Evolutionary conservation across 2,888 invertebrate genomes (phyloP), one percentile per base, ranked within the genome.

Genomic region (Teleiodes luculella): DNA sequence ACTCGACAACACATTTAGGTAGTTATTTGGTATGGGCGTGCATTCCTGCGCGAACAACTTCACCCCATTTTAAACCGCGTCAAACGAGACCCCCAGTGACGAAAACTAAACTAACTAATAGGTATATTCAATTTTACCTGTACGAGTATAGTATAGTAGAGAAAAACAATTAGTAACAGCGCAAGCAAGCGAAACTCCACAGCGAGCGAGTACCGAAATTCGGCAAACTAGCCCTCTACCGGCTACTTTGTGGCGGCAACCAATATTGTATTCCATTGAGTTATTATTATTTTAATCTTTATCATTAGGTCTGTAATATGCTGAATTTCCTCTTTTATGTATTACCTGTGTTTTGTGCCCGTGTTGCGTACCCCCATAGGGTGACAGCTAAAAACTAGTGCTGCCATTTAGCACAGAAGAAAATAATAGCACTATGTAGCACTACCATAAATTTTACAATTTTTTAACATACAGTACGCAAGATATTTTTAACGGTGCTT

Each of bases 161-260:
- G 54, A 55, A 55, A 55, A 55, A 55, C 54, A 55, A 55, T 55
- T 55, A 55, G 54, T 55, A 48, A 48, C 48, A 48, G 18, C 20
- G 48, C 24, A 48, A 14, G 48, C 10, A 30, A 47, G 33, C n/a
- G 24, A 14, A 43, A 43, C 43, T 43, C 43, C 13, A 43, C 13
- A n/a, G 24, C 24, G 20, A 20, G 20, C 4, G 10, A 13, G 28
- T 43, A 43, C 43, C 43, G 43, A 48, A 48, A 35, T 33, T 48
- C 48, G 18, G 28, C 8, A 48, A 48, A 48, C 48, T 48, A 43
- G 7, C 8, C 10, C 4, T n/a, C 24, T 28, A 4, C 43, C 10
- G 28, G 8, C 6, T 28, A 7, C 28, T 24, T 43, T 6, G 13
- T n/a, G 28, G 28, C 43, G 43, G 6, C 8, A 8, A 7, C 6